Evolutionary conservation across 2,113 vertebrate species (phyloP).

Genomic region (Tetraodon nigroviridis): DNA sequence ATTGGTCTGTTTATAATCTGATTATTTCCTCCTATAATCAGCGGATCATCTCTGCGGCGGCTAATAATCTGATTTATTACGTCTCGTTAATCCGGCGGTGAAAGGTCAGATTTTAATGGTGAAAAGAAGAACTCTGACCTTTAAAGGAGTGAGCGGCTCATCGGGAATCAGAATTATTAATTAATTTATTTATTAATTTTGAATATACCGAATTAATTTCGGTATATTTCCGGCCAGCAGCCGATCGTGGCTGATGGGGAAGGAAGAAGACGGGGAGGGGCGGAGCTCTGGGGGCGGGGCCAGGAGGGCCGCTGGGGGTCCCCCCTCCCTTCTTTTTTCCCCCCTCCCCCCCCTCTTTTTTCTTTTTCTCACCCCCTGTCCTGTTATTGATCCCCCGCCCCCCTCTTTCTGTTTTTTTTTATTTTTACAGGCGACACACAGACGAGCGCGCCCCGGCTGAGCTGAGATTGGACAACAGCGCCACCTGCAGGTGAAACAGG

Average conservation of each 20-base stretch:
- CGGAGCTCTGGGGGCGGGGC: no score
- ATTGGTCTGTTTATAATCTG: constrained; percentile 56
- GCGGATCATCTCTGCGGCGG: constrained; percentile 55
- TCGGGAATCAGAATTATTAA: no score
- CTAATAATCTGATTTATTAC: constrained; percentile 59
- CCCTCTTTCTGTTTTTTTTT: no score
- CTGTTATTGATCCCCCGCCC: no score
- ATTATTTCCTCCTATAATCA: constrained; percentile 59
- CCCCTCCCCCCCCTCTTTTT: no score
- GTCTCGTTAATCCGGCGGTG: constrained; percentile 41
- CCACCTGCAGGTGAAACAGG: constrained; percentile 20
- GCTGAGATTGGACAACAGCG: constrained; percentile 7
- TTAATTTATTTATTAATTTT: no score
- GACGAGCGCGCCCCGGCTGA: neutral
- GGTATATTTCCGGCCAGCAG: neutral
- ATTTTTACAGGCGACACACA: neutral
- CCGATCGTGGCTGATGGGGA: neutral
- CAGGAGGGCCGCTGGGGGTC: constrained; percentile 18
- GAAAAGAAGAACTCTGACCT: neutral
- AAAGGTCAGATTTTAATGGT: neutral
- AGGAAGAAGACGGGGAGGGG: no score
- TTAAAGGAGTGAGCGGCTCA: constrained; percentile 9
- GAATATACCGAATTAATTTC: no score
- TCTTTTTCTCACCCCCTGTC: no score
- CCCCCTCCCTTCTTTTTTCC: no score